Conservation (phyloP, 2,797 vertebrate species). For the Rhinogobio ventralis region DNA sequence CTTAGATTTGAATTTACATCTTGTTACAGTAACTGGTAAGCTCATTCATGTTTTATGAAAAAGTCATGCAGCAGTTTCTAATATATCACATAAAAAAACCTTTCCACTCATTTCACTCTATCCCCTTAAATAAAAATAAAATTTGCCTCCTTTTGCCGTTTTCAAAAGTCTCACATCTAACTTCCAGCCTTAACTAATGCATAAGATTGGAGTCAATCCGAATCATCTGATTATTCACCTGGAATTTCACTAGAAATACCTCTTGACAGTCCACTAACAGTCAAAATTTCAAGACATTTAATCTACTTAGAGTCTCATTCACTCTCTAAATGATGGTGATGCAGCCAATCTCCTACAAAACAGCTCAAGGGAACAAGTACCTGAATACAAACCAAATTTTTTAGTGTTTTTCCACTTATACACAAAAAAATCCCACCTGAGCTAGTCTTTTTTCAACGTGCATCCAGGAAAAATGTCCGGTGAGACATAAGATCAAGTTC, state of each 20-base stretch:
- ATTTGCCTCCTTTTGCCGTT: background rate
- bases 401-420: background rate
- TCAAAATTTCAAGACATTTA: background rate
- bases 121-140: background rate
- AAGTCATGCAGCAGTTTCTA: constrained; percentile 6
- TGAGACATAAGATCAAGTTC: constrained; percentile 32
- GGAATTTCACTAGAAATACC: background rate
- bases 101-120: background rate
- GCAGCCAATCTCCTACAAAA: background rate
- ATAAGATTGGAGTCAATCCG: background rate
- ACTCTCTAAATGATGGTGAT: no score
- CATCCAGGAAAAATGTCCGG: constrained; percentile 1
- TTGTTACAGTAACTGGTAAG: background rate
- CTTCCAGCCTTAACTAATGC: background rate
- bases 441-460: background rate
- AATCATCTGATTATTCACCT: background rate
- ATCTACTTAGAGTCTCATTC: background rate
- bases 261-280: background rate
- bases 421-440: constrained; percentile 3
- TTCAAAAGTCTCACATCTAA: background rate
- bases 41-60: constrained; percentile 4
- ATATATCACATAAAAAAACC: background rate
- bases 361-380: background rate
- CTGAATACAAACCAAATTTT: background rate
- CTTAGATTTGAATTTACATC: background rate